These are phyloP conservation scores for Plebejus melissa DNA, from an alignment of 2,888 invertebrate genomes.

Conservation along the genomic window DNA sequence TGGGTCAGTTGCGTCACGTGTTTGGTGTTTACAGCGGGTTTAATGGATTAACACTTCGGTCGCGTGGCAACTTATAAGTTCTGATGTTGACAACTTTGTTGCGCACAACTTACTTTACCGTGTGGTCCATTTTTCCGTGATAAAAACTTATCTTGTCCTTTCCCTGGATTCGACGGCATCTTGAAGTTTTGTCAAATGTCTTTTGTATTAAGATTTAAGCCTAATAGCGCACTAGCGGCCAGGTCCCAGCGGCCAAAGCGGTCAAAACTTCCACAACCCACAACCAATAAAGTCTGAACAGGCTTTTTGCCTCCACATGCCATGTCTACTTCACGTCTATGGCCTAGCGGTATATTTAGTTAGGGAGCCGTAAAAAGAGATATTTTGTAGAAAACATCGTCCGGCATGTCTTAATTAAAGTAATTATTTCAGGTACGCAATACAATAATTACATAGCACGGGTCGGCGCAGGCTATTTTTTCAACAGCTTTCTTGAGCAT, in stretches of 20 bases:
- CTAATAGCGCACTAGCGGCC: no score
- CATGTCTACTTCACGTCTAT: neutral
- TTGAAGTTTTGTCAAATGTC: neutral
- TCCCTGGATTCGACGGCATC: neutral
- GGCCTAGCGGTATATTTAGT: slow-evolving; percentile 32
- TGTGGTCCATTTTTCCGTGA: neutral
- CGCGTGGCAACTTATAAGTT: neutral
- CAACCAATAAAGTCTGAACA: no score
- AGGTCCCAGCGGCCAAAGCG: no score
- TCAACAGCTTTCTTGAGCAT: slow-evolving; percentile 19
- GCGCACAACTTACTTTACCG: neutral
- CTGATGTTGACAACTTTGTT: neutral
- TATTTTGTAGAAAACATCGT: slow-evolving; percentile 30
- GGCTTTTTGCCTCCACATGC: neutral
- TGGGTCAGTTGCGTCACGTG: slow-evolving; percentile 9
- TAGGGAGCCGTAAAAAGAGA: slow-evolving; percentile 37
- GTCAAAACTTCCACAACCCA: no score
- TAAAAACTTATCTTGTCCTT: no score
- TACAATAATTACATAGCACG: slow-evolving; percentile 1
- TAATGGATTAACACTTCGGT: neutral
- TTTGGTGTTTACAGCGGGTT: neutral
- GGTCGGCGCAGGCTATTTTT: neutral
- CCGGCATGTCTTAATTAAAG: slow-evolving; percentile 22
- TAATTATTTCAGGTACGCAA: slow-evolving; percentile 26
- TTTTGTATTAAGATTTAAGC: no score